Evolutionary conservation across 2,113 vertebrate genomes (phyloP), one percentile per base, ranked within the genome.

Genomic region (Ariopsis seemanni): DNA sequence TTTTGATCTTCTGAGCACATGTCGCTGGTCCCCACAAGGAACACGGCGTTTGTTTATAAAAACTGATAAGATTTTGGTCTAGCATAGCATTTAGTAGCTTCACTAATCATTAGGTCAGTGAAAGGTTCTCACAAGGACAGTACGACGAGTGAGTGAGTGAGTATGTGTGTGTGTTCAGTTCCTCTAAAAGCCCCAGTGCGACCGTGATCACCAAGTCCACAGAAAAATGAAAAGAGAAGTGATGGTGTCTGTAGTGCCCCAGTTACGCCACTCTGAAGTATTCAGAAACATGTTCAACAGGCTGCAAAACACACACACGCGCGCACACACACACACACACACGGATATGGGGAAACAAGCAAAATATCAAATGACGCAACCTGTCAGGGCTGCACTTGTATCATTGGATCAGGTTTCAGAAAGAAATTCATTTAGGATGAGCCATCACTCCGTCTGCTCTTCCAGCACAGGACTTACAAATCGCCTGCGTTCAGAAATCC

Each of bases 301-400:
- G 27, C 85, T 53, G 17, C n/a, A 50, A 71, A 62, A 10, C 65
- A 82, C 82, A 72, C 34, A 34, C 34, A 34, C 34, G 2, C 34
- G 2, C 34, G 2, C 34, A 2, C 34, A 3, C 72, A 81, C 8
- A 57, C 53, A 53, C 84, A 20, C 62, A 14, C 60, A 80, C 25
- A 74, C 80, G 85, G 27, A 86, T 63, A 55, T 42, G 60, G 5
- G 14, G 58, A 80, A 17, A 81, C 18, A 48, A 81, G 22, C 74
- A 30, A 25, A 42, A 63, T 77, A 50, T 78, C 72, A 65, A 20
- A 85, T 22, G 20, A 15, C 17, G 30, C 57, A 63, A 20, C 20
- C 58, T 30, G 42, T 52, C 72, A 8, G 6, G 42, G 22, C n/a
- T 48, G 22, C 12, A 22, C 27, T 15, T 0, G 63, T 7, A 22